A percentile compares a stretch with the other conserved stretches of the same genome.
Conservation (phyloP, 2,888 invertebrate species). For the Eurytoma adleriae region DNA sequence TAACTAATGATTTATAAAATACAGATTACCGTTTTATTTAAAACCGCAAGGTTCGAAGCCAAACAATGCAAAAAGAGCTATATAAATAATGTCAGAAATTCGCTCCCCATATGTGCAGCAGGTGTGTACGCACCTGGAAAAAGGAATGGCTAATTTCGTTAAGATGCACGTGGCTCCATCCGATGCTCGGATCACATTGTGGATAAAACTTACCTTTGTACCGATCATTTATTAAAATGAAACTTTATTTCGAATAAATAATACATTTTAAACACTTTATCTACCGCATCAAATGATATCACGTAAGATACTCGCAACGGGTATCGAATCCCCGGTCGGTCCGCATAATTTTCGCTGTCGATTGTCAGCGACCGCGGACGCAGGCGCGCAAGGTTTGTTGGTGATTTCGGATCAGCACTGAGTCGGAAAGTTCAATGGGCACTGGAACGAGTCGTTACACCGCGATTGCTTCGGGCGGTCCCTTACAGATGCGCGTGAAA, state of each 20-base stretch:
- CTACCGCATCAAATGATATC: no score
- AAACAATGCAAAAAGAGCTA: conserved; percentile 32
- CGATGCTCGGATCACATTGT: no score
- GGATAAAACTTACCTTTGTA: no score
- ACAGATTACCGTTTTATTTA: no score
- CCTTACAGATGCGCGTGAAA: conserved; percentile 38
- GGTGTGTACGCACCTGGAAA: conserved; percentile 56
- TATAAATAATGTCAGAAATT: conserved; percentile 51
- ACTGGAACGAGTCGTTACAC: conserved; percentile 1
- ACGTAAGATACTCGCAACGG: no score
- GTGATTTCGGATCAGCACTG: not conserved
- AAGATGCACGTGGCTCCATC: conserved; percentile 16
- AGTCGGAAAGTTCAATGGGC: not conserved
- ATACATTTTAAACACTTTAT: no score
- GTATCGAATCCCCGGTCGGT: not conserved
- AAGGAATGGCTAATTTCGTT: conserved; percentile 55
- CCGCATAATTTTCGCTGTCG: conserved; percentile 8
- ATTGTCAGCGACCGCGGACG: not conserved
- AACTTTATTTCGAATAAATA: no score
- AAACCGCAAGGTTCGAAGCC: conserved; percentile 9
- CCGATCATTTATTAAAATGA: no score
- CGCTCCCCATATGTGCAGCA: conserved; percentile 58
- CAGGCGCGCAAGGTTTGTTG: not conserved
- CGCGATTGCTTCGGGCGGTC: conserved; percentile 13
- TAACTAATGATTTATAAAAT: no score